Base-by-base conservation (phyloP, 1,140 invertebrate species). In the Aplysia californica region DNA sequence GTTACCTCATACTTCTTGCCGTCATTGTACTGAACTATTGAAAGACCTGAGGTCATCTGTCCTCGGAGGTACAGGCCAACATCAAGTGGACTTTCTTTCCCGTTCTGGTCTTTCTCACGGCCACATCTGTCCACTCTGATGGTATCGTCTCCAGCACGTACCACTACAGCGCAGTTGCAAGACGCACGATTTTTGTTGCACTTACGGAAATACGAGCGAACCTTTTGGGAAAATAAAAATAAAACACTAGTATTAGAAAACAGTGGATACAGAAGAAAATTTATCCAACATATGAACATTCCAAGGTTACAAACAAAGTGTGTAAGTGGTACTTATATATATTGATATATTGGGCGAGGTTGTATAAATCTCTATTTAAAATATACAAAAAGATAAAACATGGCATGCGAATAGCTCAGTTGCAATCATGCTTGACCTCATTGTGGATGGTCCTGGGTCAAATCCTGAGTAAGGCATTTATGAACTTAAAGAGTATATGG, bases 101-200 rank as follows among this genome's bases (percentile, higher is more conserved):
- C 33, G 10, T 58, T 26, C 18, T 72, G 58, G 33, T 23, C 56
- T 39, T 50, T 50, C 33, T 29, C 5, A 38, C 59, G 75, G 21
- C 80, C 78, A 78, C 86, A 87, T 36, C 81, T 69, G 76, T 88
- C 87, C 55, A 88, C 78, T 20, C 86, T 73, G 10, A 87, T 66
- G 31, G 86, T 84, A 71, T 83, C 81, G 75, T 85, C 81, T 31
- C 75, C 83, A 6, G 82, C 74, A 35, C 72, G 80, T 3, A 85
- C 82, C 26, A 83, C 81, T 20, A 85, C 83, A 38, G 82, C 85
- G 78, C 87, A 88, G 79, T 85, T 86, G 74, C 87, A 86, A 10
- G 84, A 80, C 6, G 79, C 80, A 61, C 18, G 15, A 15, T n/a
- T 59, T 4, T 39, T 61, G 23, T 72, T 75, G 33, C 64, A 85